These are phyloP conservation scores for human (Homo sapiens) DNA, from an alignment of 2,113 vertebrate species.

Conservation along the genomic window DNA sequence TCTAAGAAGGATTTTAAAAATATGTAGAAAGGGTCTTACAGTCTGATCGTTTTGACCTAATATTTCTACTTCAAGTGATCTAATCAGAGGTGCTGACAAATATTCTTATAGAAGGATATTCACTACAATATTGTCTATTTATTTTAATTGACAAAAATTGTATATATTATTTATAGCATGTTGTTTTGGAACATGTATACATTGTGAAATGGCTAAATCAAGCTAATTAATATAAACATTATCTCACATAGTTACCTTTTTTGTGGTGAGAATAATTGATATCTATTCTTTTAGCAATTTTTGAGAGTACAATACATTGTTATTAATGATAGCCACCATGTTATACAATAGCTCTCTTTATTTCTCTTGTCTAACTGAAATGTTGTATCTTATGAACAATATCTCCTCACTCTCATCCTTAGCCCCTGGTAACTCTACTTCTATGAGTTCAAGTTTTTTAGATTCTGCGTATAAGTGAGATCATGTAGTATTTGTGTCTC, in stretches of 20 bases:
- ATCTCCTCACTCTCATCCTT: background rate
- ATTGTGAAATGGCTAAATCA: background rate
- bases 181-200: background rate
- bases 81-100: background rate
- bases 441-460: background rate
- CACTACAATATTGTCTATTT: background rate
- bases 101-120: background rate
- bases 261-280: background rate
- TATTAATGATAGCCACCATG: background rate
- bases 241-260: background rate
- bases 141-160: background rate
- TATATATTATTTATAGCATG: background rate
- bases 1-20: background rate
- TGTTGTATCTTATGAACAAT: background rate
- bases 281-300: background rate
- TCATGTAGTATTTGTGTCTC: background rate
- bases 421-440: background rate
- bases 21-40: background rate
- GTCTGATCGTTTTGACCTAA: background rate
- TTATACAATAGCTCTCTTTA: background rate
- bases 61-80: background rate
- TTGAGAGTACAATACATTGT: background rate
- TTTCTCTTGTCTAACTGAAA: background rate
- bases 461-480: background rate
- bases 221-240: background rate